phyloP scores from a whole-genome alignment of 2,888 invertebrate genomes.

The Carpatolechia fugitivella region DNA sequence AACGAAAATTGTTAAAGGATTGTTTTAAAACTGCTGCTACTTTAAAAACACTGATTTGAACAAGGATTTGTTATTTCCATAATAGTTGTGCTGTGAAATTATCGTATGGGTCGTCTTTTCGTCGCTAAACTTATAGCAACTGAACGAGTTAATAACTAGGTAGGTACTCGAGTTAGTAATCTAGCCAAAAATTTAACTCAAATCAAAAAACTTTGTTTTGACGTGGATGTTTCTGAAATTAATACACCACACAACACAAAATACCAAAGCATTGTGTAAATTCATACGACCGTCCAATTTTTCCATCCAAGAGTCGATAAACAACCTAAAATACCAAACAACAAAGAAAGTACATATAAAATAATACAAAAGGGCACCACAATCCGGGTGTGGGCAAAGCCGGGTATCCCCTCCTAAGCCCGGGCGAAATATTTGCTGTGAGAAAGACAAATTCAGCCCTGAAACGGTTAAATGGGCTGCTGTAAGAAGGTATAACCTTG shows the following conservation, averaged over 20 bases:
- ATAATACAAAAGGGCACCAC: background rate
- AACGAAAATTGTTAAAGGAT: too few relatives aligned
- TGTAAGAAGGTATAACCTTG: background rate
- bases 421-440: slow-evolving; percentile 10
- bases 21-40: too few relatives aligned
- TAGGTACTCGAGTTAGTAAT: too few relatives aligned
- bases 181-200: too few relatives aligned
- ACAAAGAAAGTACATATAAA: slow-evolving; percentile 1
- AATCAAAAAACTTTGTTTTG: too few relatives aligned
- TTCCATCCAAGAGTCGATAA: background rate
- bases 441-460: slow-evolving; percentile 24
- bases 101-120: too few relatives aligned
- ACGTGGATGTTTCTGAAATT: too few relatives aligned
- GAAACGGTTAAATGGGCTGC: slow-evolving; percentile 21
- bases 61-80: too few relatives aligned
- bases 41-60: too few relatives aligned
- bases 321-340: background rate
- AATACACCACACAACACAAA: background rate
- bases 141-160: too few relatives aligned
- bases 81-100: too few relatives aligned
- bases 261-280: background rate
- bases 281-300: background rate
- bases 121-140: too few relatives aligned
- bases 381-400: slow-evolving; percentile 11
- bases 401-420: slow-evolving; percentile 14